A percentile compares a stretch with the other conserved stretches of the same genome.
These are phyloP conservation scores for Oceanodroma tethys DNA, from an alignment of 2,113 vertebrate genomes.

Conservation along the genomic window DNA sequence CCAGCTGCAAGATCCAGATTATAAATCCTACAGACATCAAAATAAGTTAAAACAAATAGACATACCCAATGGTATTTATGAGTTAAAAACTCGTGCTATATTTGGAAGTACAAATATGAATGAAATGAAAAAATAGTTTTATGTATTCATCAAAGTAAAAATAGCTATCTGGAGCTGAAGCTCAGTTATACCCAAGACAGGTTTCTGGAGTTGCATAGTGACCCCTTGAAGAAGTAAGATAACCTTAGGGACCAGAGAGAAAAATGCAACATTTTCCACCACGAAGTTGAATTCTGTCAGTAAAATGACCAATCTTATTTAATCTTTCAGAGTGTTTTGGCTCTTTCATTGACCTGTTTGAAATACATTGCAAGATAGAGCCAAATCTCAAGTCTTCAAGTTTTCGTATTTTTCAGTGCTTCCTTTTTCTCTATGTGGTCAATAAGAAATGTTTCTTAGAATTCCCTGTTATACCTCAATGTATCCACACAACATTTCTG, in stretches of 20 bases:
- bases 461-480: neutral
- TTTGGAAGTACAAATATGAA: neutral
- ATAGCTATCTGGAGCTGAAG: neutral
- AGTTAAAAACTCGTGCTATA: neutral
- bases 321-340: neutral
- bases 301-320: neutral
- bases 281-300: neutral
- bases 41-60: neutral
- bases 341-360: neutral
- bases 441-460: neutral
- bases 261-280: neutral
- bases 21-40: neutral
- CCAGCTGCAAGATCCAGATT: neutral
- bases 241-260: neutral
- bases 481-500: neutral
- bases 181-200: neutral
- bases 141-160: neutral
- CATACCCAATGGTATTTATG: neutral
- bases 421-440: neutral
- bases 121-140: neutral
- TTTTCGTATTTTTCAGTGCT: neutral
- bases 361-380: neutral
- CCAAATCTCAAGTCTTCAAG: neutral
- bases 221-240: neutral
- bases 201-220: neutral